phyloP scores from a whole-genome alignment of 2,888 invertebrate species.

The Ypsolopha sequella region DNA sequence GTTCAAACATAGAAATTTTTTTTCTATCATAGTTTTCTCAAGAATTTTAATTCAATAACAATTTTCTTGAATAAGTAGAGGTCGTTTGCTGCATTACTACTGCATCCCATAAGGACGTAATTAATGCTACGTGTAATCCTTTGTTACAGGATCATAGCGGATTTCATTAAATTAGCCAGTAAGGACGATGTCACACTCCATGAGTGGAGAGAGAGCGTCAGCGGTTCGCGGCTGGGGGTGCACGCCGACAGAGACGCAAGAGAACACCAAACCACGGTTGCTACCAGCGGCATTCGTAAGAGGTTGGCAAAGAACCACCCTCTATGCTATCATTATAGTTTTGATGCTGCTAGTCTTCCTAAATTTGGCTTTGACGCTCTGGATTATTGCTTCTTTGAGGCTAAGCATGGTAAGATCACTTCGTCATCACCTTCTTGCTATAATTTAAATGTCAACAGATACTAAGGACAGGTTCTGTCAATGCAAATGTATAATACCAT shows the following conservation, averaged over 20 bases:
- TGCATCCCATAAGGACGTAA: slow-evolving; percentile 18
- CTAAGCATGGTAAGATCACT: slow-evolving; percentile 85
- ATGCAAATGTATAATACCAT: too few species aligned
- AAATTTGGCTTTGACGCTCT: slow-evolving; percentile 94
- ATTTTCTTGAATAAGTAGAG: too few species aligned
- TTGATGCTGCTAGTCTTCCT: slow-evolving; percentile 90
- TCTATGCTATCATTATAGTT: slow-evolving; percentile 87
- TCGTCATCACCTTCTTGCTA: too few species aligned
- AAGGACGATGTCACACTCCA: slow-evolving; percentile 16
- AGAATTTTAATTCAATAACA: too few species aligned
- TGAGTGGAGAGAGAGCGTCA: slow-evolving; percentile 32
- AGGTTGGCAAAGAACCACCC: slow-evolving; percentile 94
- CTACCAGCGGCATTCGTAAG: slow-evolving; percentile 30
- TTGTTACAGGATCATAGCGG: slow-evolving; percentile 30
- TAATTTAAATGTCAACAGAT: too few species aligned
- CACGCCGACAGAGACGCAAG: slow-evolving; percentile 49
- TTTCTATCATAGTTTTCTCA: too few species aligned
- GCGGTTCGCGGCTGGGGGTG: slow-evolving; percentile 54
- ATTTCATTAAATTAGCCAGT: slow-evolving; percentile 15
- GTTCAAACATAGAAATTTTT: too few species aligned
- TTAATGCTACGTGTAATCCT: slow-evolving; percentile 26
- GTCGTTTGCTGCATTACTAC: too few species aligned
- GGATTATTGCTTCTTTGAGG: slow-evolving; percentile 96
- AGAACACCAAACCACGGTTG: slow-evolving; percentile 26
- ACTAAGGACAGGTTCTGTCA: too few species aligned